Base-by-base conservation (phyloP, 2,797 vertebrate species). In the Paedocypris micromegethes region DNA sequence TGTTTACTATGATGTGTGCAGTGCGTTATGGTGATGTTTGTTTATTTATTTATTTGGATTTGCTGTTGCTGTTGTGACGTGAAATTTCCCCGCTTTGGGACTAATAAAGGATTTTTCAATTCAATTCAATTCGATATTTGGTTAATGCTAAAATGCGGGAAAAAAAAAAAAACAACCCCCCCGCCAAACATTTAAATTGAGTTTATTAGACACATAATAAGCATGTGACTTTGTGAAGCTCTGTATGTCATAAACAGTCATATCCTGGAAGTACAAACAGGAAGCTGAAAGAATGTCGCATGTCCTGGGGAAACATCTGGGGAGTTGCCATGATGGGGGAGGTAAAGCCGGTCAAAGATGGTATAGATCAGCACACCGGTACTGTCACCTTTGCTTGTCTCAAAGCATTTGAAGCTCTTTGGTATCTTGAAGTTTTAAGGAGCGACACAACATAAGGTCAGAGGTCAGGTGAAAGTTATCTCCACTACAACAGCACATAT, bases 231-330 rank as follows among this genome's bases (percentile, higher is more conserved):
- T 38, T 52, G 59, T 48, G 38, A 66, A 57, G 9, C 54, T 62
- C 2, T 57, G 38, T 42, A 42, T 23, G 23, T 9, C 4, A 8
- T 45, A 52, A 43, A 41, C 6, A 44, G 46, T 9, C 37, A 64
- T 50, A 46, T 70, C 60, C 68, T 64, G 68, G 68, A 64, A 64
- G 54, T 46, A 58, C 38, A 39, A 4, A 46, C 23, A 58, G 60
- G 68, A 70, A 70, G 42, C 40, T 43, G n/a, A 43, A 6, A 58
- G 42, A 70, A 63, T 51, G 54, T 47, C 46, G 9, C 46, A 70
- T 64, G 47, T 70, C 53, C 60, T 63, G 59, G 61, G 68, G 68
- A 70, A 70, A 58, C 60, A 64, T 70, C 60, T 70, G 68, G 40
- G 9, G 2, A 9, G 38, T 46, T 9, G 45, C 37, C 37, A 51